Evolutionary conservation across 2,888 invertebrate species (phyloP).

Genomic region (Thecocarcelia acutangulata): DNA sequence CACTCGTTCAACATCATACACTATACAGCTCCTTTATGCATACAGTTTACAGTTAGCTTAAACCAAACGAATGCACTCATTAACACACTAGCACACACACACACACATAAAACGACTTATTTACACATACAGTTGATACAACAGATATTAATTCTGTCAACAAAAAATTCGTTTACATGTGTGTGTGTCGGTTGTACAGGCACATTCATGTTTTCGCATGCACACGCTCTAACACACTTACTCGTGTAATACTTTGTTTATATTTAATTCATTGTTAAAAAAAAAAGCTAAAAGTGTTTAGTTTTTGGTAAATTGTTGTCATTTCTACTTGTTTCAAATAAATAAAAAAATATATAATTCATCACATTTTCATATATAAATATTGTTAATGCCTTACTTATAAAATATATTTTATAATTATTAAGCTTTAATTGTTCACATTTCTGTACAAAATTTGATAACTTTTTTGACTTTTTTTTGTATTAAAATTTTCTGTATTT

Average conservation of each 20-base stretch:
- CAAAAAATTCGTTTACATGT: background rate
- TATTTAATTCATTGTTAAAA: conserved; percentile 29
- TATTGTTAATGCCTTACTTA: conserved; percentile 28
- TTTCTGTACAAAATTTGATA: no score
- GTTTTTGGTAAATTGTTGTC: conserved; percentile 23
- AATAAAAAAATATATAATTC: conserved; percentile 14
- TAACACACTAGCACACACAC: background rate
- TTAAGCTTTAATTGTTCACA: no score
- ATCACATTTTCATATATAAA: conserved; percentile 24
- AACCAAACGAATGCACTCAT: conserved; percentile 7
- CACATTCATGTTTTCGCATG: background rate
- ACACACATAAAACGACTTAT: background rate
- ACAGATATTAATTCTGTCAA: conserved; percentile 18
- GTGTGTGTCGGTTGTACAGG: background rate
- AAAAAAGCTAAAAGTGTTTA: conserved; percentile 1
- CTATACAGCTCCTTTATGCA: conserved; percentile 55
- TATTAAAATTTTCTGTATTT: conserved; percentile 25
- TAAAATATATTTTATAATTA: no score
- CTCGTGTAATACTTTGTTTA: conserved; percentile 3
- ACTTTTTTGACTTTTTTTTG: conserved; percentile 63
- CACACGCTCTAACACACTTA: background rate
- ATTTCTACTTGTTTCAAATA: background rate
- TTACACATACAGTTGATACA: background rate
- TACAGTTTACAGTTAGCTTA: no score
- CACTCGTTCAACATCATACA: no score